Conservation (phyloP, 2,113 vertebrate species). For the Nibea coibor region DNA sequence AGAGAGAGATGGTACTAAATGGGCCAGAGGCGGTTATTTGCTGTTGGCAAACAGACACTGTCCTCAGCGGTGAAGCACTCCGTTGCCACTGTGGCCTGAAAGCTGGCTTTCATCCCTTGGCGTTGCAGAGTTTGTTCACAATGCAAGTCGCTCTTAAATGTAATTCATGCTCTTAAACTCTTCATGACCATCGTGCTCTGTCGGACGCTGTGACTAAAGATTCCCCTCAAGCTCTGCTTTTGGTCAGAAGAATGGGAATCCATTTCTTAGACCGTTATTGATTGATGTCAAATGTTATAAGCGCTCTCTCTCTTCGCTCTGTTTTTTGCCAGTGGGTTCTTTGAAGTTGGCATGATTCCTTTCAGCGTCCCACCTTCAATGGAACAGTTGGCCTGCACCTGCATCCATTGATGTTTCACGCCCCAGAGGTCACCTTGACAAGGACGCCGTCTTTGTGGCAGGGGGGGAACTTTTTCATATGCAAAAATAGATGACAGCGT, state of each 20-base stretch:
- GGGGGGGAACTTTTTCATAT: slow-evolving; percentile 58
- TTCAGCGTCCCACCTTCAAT: slow-evolving; percentile 58
- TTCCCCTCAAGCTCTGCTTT: slow-evolving; percentile 53
- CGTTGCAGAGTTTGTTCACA: slow-evolving; percentile 55
- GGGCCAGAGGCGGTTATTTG: slow-evolving; percentile 80
- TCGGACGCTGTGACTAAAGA: slow-evolving; percentile 42
- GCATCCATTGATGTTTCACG: slow-evolving; percentile 72
- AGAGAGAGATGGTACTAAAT: slow-evolving; percentile 72
- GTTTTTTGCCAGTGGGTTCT: slow-evolving; percentile 55
- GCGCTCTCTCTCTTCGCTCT: slow-evolving; percentile 53
- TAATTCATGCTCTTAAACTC: slow-evolving; percentile 55
- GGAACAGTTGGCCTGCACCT: slow-evolving; percentile 67
- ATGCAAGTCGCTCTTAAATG: slow-evolving; percentile 64
- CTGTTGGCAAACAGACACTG: slow-evolving; percentile 79
- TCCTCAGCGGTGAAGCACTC: slow-evolving; percentile 62
- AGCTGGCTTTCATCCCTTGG: slow-evolving; percentile 64
- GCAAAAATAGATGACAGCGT: slow-evolving; percentile 55
- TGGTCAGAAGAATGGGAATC: slow-evolving; percentile 57
- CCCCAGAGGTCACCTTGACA: slow-evolving; percentile 64
- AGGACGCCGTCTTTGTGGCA: slow-evolving; percentile 30
- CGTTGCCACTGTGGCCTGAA: slow-evolving; percentile 61
- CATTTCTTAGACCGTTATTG: slow-evolving; percentile 64
- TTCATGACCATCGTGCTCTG: slow-evolving; percentile 15
- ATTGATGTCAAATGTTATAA: slow-evolving; percentile 71
- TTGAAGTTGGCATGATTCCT: slow-evolving; percentile 69